Evolutionary conservation across 53 echinoderm and acorn worm genomes (phyloP).

Genomic region (Echinometra lucunter): DNA sequence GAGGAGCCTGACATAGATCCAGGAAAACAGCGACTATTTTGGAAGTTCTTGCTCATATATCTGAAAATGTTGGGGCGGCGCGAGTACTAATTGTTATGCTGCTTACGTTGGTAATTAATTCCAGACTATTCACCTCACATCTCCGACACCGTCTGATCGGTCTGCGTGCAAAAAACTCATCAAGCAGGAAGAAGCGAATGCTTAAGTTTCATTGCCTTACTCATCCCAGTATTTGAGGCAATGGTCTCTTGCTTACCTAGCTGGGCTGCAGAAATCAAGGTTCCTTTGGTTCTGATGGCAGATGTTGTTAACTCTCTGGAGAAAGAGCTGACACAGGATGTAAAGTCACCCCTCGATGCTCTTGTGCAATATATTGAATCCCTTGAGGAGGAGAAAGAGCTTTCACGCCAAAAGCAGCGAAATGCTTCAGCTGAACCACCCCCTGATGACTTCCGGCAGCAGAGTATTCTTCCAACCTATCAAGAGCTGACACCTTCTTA

Average conservation of each 20-base stretch:
- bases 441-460: constrained; percentile 82
- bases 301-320: background rate
- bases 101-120: background rate
- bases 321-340: background rate
- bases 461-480: constrained; percentile 74
- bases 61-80: background rate
- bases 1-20: background rate
- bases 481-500: constrained; percentile 63
- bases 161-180: background rate
- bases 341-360: background rate
- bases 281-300: background rate
- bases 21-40: background rate
- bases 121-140: constrained; percentile 33
- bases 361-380: constrained; percentile 1
- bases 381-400: constrained; percentile 14
- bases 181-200: background rate
- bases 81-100: constrained; percentile 21
- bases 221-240: background rate
- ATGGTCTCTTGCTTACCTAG: constrained; percentile 38
- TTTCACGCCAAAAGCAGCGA: background rate
- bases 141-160: constrained; percentile 1
- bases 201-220: background rate
- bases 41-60: constrained; percentile 21
- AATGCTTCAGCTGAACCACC: constrained; percentile 54
- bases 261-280: constrained; percentile 25